Base-by-base conservation (phyloP, 2,888 invertebrate genomes). In the Amorpha juglandis region DNA sequence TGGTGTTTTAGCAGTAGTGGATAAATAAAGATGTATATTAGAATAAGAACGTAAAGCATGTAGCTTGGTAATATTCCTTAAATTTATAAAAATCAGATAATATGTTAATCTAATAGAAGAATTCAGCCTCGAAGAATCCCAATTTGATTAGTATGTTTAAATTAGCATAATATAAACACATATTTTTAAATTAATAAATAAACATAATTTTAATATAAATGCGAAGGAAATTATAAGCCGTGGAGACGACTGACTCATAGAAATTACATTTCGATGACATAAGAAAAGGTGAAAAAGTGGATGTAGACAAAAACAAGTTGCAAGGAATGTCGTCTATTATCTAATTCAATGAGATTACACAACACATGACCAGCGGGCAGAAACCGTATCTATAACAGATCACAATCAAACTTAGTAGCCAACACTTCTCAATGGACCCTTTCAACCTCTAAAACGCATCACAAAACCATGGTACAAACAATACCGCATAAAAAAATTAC, bases 401-500 rank as follows among this genome's bases (percentile, higher is more conserved):
- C 75, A 84, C 79, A 83, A 83, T 83, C 76, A 83, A 84, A 81
- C 74, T 75, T 79, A 80, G 84, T 85, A 82, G 83, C 82, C 73
- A 67, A 71, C 71, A 72, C 76, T 75, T 72, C 75, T 82, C 79
- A 86, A 88, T 86, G 82, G 82, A 79, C 77, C 86, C 82, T 88
- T 90, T 88, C 79, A 84, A 87, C 82, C 83, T 78, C 85, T 87
- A 85, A 89, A 91, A 82, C 87, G 86, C 84, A 87, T 84, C 82
- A 87, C 78, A 88, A 84, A 87, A 85, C 85, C 79, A 70, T 62
- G 67, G 63, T 75, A 76, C 74, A 85, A 83, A 84, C 83, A 88
- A 86, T 82, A 76, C 50, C 9, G 8, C 74, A 77, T 71, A 87
- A 83, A 88, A n/a, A 86, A 79, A 68, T 64, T 62, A 89, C 87